Conservation (phyloP, 2,888 invertebrate genomes). For the Tipula lateralis region DNA sequence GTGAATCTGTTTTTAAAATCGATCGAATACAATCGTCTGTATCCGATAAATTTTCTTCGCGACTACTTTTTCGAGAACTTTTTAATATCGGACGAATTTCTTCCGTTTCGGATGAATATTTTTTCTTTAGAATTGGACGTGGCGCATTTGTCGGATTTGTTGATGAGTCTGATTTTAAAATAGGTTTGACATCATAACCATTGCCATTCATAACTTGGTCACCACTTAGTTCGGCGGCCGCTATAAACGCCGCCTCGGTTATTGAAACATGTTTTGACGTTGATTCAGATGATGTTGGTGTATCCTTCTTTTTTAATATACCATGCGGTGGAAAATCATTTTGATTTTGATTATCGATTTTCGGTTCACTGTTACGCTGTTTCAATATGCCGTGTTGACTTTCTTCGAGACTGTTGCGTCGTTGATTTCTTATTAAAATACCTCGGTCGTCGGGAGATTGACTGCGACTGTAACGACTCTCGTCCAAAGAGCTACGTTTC, state of each 20-base stretch:
- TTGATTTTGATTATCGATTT: conserved; percentile 58
- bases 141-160: conserved; percentile 53
- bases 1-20: conserved; percentile 46
- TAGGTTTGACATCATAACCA: conserved; percentile 63
- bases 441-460: conserved; percentile 49
- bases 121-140: conserved; percentile 82
- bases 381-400: conserved; percentile 68
- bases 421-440: conserved; percentile 46
- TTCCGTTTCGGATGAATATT: conserved; percentile 68
- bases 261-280: conserved; percentile 49
- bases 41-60: conserved; percentile 54
- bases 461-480: conserved; percentile 51
- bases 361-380: conserved; percentile 68
- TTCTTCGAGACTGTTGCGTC: conserved; percentile 48
- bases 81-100: conserved; percentile 76
- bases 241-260: conserved; percentile 48
- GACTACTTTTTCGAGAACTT: conserved; percentile 61
- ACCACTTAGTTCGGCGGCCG: conserved; percentile 51
- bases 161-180: conserved; percentile 75
- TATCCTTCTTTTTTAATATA: conserved; percentile 61
- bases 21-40: conserved; percentile 38
- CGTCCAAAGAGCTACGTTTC: conserved; percentile 77
- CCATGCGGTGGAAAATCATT: conserved; percentile 61
- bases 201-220: conserved; percentile 49
- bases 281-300: conserved; percentile 46